phyloP scores from a whole-genome alignment of 2,113 vertebrate genomes.

The Falcunculus frontatus region DNA sequence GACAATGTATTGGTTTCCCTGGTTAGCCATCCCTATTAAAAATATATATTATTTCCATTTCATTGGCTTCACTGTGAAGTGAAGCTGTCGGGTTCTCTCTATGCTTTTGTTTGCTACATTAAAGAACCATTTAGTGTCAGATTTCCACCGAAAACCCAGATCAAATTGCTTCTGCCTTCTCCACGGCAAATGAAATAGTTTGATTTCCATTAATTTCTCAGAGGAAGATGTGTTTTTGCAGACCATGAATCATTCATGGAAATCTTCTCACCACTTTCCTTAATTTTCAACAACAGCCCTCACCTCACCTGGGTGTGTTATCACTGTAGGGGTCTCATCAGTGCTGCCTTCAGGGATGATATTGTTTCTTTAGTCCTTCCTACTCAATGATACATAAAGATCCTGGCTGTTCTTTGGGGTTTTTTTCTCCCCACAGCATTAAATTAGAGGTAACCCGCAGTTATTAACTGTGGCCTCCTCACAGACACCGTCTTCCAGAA shows the following conservation, averaged over 20 bases:
- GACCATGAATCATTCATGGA: constrained; percentile 10
- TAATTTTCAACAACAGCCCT: neutral
- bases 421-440: neutral
- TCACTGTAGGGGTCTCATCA: neutral
- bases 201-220: constrained; percentile 24
- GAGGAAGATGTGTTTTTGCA: neutral
- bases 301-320: neutral
- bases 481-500: neutral
- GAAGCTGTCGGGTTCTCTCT: neutral
- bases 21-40: constrained; percentile 42
- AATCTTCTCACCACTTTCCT: neutral
- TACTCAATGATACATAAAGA: neutral
- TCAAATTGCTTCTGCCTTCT: constrained; percentile 18
- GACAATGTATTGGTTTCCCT: neutral
- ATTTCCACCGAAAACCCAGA: neutral
- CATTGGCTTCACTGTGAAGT: neutral
- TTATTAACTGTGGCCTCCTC: neutral
- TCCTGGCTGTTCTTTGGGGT: neutral
- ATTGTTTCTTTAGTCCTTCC: neutral
- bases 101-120: constrained; percentile 24
- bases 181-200: neutral
- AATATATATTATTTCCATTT: constrained; percentile 35
- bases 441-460: neutral
- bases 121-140: neutral
- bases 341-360: neutral